Percentiles rank a stretch among this genome's conserved stretches.
These are phyloP conservation scores for Nothobranchius kuhntae DNA, from an alignment of 2,113 vertebrate genomes.

Conservation along the genomic window DNA sequence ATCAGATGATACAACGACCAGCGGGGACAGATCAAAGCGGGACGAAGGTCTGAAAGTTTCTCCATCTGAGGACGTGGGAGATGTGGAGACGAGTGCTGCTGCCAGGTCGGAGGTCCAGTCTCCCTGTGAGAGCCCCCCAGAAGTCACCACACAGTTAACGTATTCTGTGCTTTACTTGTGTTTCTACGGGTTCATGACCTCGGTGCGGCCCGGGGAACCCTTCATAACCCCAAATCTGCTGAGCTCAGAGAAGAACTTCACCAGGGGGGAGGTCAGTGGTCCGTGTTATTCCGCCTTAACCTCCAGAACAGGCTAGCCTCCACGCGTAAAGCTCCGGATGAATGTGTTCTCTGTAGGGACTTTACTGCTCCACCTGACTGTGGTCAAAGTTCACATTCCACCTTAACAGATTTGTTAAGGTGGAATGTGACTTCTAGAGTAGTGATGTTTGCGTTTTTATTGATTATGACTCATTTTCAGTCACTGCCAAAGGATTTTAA, in stretches of 20 bases:
- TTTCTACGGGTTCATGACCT: conserved; percentile 87
- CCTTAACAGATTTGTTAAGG: neutral
- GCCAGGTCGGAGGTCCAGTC: neutral
- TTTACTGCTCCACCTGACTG: conserved; percentile 26
- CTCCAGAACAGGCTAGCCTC: neutral
- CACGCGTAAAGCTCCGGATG: neutral
- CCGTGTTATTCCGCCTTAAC: neutral
- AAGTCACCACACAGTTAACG: conserved; percentile 65
- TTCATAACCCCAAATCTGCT: conserved; percentile 88
- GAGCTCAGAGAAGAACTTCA: conserved; percentile 85
- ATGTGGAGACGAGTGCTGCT: neutral
- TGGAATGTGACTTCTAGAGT: too few relatives aligned
- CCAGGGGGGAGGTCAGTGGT: conserved; percentile 76
- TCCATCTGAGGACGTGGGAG: conserved; percentile 3
- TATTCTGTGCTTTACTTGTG: conserved; percentile 83
- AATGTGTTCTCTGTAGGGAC: conserved; percentile 19
- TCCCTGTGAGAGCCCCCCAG: neutral
- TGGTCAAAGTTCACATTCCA: conserved; percentile 77
- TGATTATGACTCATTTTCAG: too few relatives aligned
- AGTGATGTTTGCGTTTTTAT: too few relatives aligned
- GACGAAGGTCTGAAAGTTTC: conserved; percentile 28
- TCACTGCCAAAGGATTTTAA: too few relatives aligned
- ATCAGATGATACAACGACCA: neutral
- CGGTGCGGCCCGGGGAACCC: conserved; percentile 86
- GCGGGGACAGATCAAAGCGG: conserved; percentile 1